These are phyloP conservation scores for Neodon shergylaensis DNA, from an alignment of 2,113 vertebrate genomes.

Conservation along the genomic window DNA sequence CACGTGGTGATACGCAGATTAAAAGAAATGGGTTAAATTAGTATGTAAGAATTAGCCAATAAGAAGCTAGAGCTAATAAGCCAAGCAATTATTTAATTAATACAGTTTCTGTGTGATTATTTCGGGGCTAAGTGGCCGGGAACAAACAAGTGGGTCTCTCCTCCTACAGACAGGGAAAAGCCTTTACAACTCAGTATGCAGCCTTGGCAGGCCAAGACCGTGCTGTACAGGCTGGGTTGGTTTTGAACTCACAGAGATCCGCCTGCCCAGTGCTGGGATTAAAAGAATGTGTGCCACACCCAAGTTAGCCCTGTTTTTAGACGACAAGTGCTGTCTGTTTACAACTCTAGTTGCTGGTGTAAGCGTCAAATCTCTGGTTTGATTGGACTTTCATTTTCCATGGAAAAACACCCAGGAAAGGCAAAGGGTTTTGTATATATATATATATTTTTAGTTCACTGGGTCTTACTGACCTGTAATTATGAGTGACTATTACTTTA, in stretches of 20 bases:
- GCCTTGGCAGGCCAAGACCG: neutral
- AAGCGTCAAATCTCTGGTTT: neutral
- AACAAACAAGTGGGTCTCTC: no score
- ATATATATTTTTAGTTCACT: neutral
- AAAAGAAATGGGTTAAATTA: no score
- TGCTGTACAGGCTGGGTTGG: neutral
- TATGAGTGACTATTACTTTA: neutral
- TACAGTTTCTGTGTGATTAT: no score
- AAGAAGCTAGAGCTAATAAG: no score
- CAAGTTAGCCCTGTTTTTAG: neutral
- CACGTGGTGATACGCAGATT: no score
- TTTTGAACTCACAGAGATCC: neutral
- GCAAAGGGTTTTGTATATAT: neutral
- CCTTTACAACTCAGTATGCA: neutral
- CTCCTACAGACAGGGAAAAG: neutral
- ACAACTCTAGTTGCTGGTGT: neutral
- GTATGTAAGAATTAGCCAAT: no score
- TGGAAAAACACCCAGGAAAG: neutral
- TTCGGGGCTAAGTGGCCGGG: no score
- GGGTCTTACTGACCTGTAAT: neutral
- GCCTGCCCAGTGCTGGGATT: neutral
- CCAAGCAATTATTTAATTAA: no score
- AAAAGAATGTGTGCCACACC: no score
- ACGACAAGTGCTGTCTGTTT: neutral
- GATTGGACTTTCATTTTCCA: neutral